phyloP scores from a whole-genome alignment of 2,113 vertebrate species.

The Gyps fulvus region DNA sequence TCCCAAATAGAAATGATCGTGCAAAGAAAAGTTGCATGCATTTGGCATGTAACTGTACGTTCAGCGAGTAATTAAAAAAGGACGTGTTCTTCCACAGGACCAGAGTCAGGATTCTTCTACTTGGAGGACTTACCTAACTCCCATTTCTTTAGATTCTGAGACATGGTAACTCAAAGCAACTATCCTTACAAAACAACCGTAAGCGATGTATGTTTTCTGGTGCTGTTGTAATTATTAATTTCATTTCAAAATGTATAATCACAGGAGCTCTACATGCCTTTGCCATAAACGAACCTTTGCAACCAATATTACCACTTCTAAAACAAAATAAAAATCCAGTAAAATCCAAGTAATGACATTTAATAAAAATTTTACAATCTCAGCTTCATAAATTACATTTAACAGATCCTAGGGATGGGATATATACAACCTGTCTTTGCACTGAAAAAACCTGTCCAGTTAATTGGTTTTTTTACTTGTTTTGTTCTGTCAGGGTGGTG shows the following conservation, averaged over 20 bases:
- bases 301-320: background rate
- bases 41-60: rapidly evolving
- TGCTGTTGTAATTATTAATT: background rate
- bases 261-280: background rate
- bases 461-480: background rate
- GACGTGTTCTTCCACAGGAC: background rate
- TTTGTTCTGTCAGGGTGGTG: background rate
- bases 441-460: background rate
- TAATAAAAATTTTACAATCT: background rate
- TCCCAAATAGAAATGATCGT: background rate
- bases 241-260: background rate
- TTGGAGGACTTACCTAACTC: background rate
- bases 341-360: background rate
- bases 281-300: background rate
- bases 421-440: background rate
- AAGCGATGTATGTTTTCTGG: background rate
- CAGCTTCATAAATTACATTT: background rate
- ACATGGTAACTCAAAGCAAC: background rate
- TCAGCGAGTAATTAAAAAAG: background rate
- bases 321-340: background rate
- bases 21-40: background rate
- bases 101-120: background rate
- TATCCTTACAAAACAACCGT: background rate
- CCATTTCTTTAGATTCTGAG: background rate
- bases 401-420: background rate